Evolutionary conservation across 2,888 invertebrate genomes (phyloP), one percentile per base, ranked within the genome.

Genomic region (Atethmia centrago): DNA sequence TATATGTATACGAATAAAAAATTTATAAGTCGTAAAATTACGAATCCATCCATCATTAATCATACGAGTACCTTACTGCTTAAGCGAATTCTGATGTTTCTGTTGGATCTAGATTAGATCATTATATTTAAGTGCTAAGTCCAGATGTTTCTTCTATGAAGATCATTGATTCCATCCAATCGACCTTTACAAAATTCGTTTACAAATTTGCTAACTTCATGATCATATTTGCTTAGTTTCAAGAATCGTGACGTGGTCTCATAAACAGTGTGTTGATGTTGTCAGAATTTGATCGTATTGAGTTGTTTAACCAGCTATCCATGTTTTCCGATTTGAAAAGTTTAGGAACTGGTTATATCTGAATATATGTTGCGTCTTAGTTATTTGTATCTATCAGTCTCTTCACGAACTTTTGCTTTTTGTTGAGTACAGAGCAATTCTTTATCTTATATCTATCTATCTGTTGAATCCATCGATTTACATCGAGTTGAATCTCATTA

Each of bases 171-270:
- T 21, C 8, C 14, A 31, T 21, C 8, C 10, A 19, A 40, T 47
- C 3, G 21, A 68, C 63, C 62, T 74, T 69, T 16, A 58, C 61
- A 66, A 69, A 73, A 68, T 61, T 58, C 14, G 25, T 74, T 55
- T 16, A 47, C 21, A 51, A 63, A 70, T 47, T 66, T 58, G 69
- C 69, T 80, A 67, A 69, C 45, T 42, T 59, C 25, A 51, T 55
- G 40, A 66, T 70, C 51, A 74, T 80, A 66, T 74, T 74, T 83
- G 25, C 21, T 74, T n/a, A 58, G 42, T 56, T 71, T 77, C 7
- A 59, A 16, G 40, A 56, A 59, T 56, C 70, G 70, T 81, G 84
- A 64, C 16, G 49, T 19, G 56, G 7, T 42, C 8, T 82, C 40
- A 62, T 56, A 69, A 47, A 36, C 31, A 12, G 14, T 45, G 51